A percentile compares a stretch with the other conserved stretches of the same genome.
phyloP scores from a whole-genome alignment of 2,113 vertebrate genomes.

The Phocoena sinus region DNA sequence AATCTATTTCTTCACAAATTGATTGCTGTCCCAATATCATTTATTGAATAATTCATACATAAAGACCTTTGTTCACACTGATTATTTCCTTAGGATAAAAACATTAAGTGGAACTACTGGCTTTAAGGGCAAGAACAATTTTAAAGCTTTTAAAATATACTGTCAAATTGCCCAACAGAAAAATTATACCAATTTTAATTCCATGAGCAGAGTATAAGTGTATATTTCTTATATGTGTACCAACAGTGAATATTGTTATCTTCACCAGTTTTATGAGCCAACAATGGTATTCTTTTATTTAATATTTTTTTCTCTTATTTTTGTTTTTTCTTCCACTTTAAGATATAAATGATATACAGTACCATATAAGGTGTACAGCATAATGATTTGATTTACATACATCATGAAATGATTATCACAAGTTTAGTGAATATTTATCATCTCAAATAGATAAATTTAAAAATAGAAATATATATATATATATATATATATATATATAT shows the following conservation, averaged over 20 bases:
- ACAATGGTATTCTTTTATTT: not conserved
- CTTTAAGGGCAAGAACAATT: not conserved
- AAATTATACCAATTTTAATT: not conserved
- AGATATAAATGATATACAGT: not conserved
- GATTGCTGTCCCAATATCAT: not conserved
- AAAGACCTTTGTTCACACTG: not conserved
- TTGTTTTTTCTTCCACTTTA: not conserved
- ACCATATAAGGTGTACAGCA: not conserved
- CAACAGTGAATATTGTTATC: not conserved
- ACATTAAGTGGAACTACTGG: not conserved
- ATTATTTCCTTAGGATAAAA: not conserved
- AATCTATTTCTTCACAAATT: conserved; percentile 21
- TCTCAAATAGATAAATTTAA: not conserved
- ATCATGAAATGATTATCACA: not conserved
- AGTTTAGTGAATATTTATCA: not conserved
- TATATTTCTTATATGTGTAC: not conserved
- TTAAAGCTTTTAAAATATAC: conserved; percentile 6
- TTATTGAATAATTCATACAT: not conserved
- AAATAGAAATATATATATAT: too few relatives aligned
- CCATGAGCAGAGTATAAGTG: not conserved
- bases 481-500: too few relatives aligned
- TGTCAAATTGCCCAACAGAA: not conserved
- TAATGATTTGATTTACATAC: not conserved
- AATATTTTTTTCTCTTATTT: not conserved
- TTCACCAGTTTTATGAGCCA: not conserved